phyloP scores from a whole-genome alignment of 2,888 invertebrate species.

The Hoplodrina blanda region DNA sequence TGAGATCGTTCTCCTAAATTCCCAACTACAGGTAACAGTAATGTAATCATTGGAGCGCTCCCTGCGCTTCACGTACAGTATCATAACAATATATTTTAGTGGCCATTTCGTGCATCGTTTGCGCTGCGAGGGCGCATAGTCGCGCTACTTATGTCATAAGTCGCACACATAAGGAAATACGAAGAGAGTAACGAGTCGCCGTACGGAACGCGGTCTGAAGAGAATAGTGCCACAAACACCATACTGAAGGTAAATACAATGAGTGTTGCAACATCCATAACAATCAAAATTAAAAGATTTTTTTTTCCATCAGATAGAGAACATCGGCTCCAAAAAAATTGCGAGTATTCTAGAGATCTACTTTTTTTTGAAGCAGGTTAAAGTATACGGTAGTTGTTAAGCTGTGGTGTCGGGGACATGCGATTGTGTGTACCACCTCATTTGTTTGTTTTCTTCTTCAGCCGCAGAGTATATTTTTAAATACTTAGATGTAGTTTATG shows the following conservation, averaged over 20 bases:
- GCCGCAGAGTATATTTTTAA: too few relatives aligned
- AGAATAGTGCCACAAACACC: background rate
- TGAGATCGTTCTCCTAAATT: background rate
- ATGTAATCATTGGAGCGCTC: slow-evolving; percentile 2
- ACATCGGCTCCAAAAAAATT: too few relatives aligned
- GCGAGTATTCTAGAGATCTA: too few relatives aligned
- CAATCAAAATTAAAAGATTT: background rate
- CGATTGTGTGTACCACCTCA: too few relatives aligned
- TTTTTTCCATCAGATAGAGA: too few relatives aligned
- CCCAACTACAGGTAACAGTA: background rate
- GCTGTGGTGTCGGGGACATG: too few relatives aligned
- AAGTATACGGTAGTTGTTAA: too few relatives aligned
- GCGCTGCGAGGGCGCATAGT: slow-evolving; percentile 4
- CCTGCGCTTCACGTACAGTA: background rate
- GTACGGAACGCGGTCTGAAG: background rate
- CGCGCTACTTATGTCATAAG: background rate
- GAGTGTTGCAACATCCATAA: background rate
- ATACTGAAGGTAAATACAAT: background rate
- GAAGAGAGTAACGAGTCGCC: background rate
- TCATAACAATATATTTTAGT: slow-evolving; percentile 29
- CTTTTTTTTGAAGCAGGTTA: too few relatives aligned
- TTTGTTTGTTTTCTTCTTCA: too few relatives aligned
- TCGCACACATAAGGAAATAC: slow-evolving; percentile 5
- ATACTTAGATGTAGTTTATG: too few relatives aligned
- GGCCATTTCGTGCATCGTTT: slow-evolving; percentile 33